Percentiles rank a stretch among this genome's conserved stretches.
Evolutionary conservation across 2,113 vertebrate species (phyloP).

Genomic region (Terrapene triunguis): DNA sequence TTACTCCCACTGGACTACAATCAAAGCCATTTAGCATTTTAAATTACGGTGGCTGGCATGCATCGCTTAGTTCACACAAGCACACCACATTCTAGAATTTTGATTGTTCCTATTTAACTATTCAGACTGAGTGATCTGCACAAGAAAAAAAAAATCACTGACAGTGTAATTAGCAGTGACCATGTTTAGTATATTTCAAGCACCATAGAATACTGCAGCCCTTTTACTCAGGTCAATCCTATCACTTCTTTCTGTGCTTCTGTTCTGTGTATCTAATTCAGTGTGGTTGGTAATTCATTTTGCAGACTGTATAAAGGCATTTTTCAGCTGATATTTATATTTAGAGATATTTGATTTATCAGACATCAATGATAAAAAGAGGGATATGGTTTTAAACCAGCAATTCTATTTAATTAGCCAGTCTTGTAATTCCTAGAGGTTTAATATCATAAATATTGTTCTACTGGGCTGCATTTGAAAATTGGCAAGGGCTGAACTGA

Average conservation of each 20-base stretch:
- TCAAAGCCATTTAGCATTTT: not conserved
- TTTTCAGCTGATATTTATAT: not conserved
- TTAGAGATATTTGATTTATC: not conserved
- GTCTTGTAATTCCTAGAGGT: constrained; percentile 20
- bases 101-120: not conserved
- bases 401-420: constrained; percentile 44
- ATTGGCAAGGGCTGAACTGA: constrained; percentile 31
- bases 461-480: constrained; percentile 13
- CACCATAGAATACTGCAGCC: not conserved
- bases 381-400: constrained; percentile 15
- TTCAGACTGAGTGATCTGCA: not conserved
- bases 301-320: not conserved
- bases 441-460: constrained; percentile 55
- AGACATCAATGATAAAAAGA: constrained; percentile 1
- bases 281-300: not conserved
- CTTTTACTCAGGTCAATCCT: not conserved
- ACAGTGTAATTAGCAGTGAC: not conserved
- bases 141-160: not conserved
- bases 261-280: not conserved
- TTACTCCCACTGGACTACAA: not conserved
- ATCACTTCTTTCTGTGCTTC: not conserved
- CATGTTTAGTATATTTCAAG: not conserved
- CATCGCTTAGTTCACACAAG: not conserved
- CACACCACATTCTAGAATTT: not conserved
- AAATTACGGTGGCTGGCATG: not conserved